Evolutionary conservation across 2,797 vertebrate species (phyloP), one percentile per base, ranked within the genome.

Genomic region (Galago senegalensis): DNA sequence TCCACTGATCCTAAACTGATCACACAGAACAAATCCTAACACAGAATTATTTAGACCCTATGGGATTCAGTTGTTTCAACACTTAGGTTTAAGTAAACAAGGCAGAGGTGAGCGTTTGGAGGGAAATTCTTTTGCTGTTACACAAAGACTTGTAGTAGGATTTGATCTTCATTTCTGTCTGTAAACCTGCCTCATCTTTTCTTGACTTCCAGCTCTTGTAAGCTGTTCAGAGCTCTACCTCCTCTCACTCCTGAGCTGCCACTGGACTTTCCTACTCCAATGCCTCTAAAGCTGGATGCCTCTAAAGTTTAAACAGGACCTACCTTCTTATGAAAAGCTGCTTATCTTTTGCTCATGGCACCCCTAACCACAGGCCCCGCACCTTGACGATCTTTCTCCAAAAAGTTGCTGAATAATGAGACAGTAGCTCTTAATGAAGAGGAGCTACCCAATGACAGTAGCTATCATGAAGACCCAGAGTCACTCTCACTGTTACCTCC

Each of bases 1-100:
- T 88, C 80, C 81, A 75, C 92, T 90, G 89, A 96, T 73, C 91
- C 77, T 75, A 92, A 95, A 97, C n/a, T 37, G 89, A 97, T 93
- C 93, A 72, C 93, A 25, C 37, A 63, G 92, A 75, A 81, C 83
- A 95, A 95, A 75, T 87, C 77, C 87, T 67, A 83, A 46, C 91
- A 87, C 69, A 25, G 94, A 90, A 73, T 85, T 70, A 75, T 84
- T 81, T 76, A 77, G 76, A 65, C 87, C 46, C 67, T 97, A 91
- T 82, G 87, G 67, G 81, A 91, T 79, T 76, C 87, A 56, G 56
- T 46, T 91, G 80, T 43, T 87, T 94, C 37, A 83, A 93, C 40
- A 91, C 81, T 85, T 85, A 53, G 40, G 77, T 80, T 97, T 87
- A 97, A 93, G 82, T 90, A 61, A 94, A 91, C 4, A 70, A 97